Conservation (phyloP, 2,113 vertebrate species). For the Dasyurus viverrinus region DNA sequence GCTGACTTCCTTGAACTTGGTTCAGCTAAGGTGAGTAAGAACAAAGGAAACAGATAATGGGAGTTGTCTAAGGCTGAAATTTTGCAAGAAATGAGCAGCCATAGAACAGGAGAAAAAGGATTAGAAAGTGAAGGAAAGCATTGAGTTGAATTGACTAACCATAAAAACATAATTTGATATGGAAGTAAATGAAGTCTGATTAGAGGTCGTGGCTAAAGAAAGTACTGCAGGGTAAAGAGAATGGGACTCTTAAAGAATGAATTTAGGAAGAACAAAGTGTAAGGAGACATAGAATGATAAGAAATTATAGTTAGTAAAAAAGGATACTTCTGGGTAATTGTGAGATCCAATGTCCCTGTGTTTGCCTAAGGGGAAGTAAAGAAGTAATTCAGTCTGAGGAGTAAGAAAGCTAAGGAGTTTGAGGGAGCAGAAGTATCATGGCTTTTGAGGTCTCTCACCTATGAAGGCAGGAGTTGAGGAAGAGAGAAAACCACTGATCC, state of each 20-base stretch:
- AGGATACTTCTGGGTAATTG: not conserved
- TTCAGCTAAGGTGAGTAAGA: not conserved
- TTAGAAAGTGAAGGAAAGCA: not conserved
- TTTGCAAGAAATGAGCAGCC: not conserved
- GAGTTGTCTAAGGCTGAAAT: not conserved
- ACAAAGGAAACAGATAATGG: not conserved
- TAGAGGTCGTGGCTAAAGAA: not conserved
- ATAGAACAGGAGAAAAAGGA: not conserved
- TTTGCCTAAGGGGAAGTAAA: not conserved
- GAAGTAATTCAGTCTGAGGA: not conserved
- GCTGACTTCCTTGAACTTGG: not conserved
- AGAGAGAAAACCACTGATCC: not conserved
- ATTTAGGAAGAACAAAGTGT: not conserved
- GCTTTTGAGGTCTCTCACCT: not conserved
- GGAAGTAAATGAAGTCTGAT: not conserved
- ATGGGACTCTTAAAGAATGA: not conserved
- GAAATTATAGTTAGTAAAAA: not conserved
- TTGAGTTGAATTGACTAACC: not conserved
- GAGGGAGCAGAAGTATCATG: not conserved
- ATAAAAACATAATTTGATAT: not conserved
- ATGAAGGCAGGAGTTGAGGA: not conserved
- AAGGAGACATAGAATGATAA: not conserved
- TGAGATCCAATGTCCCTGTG: not conserved
- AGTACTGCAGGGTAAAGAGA: not conserved
- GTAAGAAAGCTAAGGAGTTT: not conserved